Percentiles rank a stretch among this genome's conserved stretches.
Evolutionary conservation across 2,797 vertebrate species (phyloP).

Genomic region (Spheniscus humboldti): DNA sequence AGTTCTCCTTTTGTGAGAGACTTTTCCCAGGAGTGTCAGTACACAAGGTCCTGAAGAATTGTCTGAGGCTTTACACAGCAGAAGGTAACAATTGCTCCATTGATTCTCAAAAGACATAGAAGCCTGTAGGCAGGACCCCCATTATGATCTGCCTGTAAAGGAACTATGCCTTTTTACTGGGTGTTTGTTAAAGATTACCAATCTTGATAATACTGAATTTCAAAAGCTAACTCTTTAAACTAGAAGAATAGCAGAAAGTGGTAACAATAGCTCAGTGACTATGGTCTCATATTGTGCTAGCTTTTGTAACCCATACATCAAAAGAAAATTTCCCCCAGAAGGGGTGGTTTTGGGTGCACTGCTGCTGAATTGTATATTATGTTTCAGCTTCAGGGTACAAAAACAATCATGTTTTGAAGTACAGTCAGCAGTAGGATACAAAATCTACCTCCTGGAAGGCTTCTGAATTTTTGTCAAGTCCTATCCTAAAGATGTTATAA

Average conservation of each 20-base stretch:
- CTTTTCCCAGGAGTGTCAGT: constrained; percentile 69
- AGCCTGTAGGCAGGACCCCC: constrained; percentile 42
- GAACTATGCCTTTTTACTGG: constrained; percentile 49
- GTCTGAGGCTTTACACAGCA: constrained; percentile 64
- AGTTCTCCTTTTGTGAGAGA: constrained; percentile 33
- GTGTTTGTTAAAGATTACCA: constrained; percentile 73
- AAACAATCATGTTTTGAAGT: constrained; percentile 50
- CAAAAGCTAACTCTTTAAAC: constrained; percentile 67
- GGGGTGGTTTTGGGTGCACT: constrained; percentile 19
- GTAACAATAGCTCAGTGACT: constrained; percentile 55
- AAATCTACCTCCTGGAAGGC: constrained; percentile 25
- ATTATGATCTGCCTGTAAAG: constrained; percentile 48
- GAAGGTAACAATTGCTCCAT: constrained; percentile 71
- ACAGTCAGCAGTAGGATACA: constrained; percentile 18
- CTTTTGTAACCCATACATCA: constrained; percentile 57
- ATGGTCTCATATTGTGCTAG: constrained; percentile 32
- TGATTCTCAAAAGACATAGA: constrained; percentile 67
- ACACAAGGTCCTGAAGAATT: constrained; percentile 61
- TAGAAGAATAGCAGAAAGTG: constrained; percentile 51
- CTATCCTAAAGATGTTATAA: constrained; percentile 30
- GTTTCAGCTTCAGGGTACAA: constrained; percentile 54
- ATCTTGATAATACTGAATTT: constrained; percentile 69
- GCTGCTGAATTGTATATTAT: constrained; percentile 29
- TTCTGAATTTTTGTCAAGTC: constrained; percentile 7
- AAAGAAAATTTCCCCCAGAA: constrained; percentile 50